These are phyloP conservation scores for Caenorhabditis briggsae DNA, from an alignment of 1,140 invertebrate genomes.

Conservation along the genomic window DNA sequence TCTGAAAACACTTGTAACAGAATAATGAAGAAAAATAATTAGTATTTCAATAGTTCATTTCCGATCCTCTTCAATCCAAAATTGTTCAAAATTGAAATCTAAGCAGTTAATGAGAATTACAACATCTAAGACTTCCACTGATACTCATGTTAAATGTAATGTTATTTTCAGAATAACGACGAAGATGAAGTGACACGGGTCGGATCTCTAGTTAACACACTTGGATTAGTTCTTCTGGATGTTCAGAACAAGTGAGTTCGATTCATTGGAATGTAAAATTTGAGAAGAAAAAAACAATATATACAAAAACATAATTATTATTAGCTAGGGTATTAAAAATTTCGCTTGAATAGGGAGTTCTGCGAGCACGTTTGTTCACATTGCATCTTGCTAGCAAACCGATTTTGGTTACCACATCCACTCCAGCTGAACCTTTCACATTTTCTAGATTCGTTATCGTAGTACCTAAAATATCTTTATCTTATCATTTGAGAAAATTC, in stretches of 20 bases:
- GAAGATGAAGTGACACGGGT: slow-evolving; percentile 43
- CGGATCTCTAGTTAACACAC: slow-evolving; percentile 53
- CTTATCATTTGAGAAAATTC: too few species aligned
- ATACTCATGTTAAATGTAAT: not conserved
- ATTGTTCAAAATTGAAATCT: not conserved
- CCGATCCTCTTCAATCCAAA: not conserved
- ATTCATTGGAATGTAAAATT: slow-evolving; percentile 53
- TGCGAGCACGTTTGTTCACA: slow-evolving; percentile 57
- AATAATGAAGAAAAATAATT: too few species aligned
- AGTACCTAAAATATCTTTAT: too few species aligned
- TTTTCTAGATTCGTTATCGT: slow-evolving; percentile 61
- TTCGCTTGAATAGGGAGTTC: slow-evolving; percentile 45
- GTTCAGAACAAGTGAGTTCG: slow-evolving; percentile 66
- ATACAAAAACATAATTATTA: slow-evolving; percentile 25
- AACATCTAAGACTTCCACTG: too few species aligned
- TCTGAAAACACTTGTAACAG: too few species aligned
- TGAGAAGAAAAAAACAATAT: not conserved
- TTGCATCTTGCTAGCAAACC: slow-evolving; percentile 51
- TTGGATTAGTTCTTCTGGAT: slow-evolving; percentile 63
- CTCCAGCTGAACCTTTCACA: slow-evolving; percentile 66
- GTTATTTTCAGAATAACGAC: slow-evolving; percentile 17
- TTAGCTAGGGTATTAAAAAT: not conserved
- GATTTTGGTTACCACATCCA: slow-evolving; percentile 65
- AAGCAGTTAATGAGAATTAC: not conserved
- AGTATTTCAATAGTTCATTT: too few species aligned